Evolutionary conservation across 1,140 invertebrate genomes (phyloP), one percentile per base, ranked within the genome.

Genomic region (Bactericera cockerelli): DNA sequence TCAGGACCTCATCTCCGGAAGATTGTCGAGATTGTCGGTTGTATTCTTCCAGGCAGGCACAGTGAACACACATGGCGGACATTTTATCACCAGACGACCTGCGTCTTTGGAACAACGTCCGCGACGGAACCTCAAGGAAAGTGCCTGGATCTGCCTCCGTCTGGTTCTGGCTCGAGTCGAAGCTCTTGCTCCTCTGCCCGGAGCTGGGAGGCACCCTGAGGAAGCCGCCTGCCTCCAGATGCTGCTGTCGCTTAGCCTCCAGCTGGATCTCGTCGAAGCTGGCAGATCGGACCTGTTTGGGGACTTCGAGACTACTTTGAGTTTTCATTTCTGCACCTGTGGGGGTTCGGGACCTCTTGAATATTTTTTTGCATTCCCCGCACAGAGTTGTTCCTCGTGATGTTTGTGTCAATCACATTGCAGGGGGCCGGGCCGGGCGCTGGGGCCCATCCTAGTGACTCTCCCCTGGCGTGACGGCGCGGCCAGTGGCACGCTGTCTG

Each of bases 241-340:
- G 42, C n/a, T 49, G 42, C n/a, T 58, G 60, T 13, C 82, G 78
- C 63, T 83, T 82, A 24, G 82, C 78, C 64, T 86, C 85, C 65
- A 89, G 69, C 68, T 89, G 85, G 68, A 89, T 89, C 73, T 90
- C 86, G 74, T 90, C 87, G 73, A 89, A 90, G 57, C 86, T 89
- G 36, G 86, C 86, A 38, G 86, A 88, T 58, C 83, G 79, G 64
- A 89, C 82, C 76, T 89, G 87, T 68, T 88, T 88, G 33, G 87
- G 87, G 59, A 89, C 86, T 70, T 89, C 87, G 59, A 90, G 78
- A 70, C 86, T 89, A 74, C 84, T 87, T 70, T 89, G 87, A 59
- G 84, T 87, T 75, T 89, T 89, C 86, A 89, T 89, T 71, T 89
- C 86, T 64, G 84, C 83, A 56, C 86, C 86, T 55, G 86, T 90